A percentile compares a stretch with the other conserved stretches of the same genome.
phyloP scores from a whole-genome alignment of 2,113 vertebrate genomes.

The Paracanthobrama guichenoti region DNA sequence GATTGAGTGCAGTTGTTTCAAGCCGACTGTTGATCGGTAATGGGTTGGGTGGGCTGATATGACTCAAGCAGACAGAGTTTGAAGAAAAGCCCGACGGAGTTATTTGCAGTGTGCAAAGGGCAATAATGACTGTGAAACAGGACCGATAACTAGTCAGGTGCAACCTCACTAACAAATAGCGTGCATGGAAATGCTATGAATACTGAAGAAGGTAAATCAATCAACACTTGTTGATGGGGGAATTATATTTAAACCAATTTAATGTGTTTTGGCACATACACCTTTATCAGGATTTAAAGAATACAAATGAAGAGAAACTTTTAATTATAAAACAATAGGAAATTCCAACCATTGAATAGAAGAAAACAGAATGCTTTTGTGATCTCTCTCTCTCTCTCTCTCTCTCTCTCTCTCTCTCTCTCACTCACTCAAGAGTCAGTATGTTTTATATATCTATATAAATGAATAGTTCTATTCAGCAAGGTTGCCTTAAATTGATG shows the following conservation, averaged over 20 bases:
- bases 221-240: not conserved
- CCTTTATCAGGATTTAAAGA: not conserved
- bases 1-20: constrained; percentile 8
- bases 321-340: not conserved
- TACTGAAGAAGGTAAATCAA: not conserved
- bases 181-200: not conserved
- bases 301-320: not conserved
- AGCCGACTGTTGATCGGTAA: constrained; percentile 39
- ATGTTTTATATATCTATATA: too few relatives aligned
- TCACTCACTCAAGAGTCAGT: too few relatives aligned
- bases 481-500: too few relatives aligned
- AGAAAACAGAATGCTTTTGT: too few relatives aligned
- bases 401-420: too few relatives aligned
- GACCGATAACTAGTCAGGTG: not conserved
- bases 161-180: not conserved
- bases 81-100: not conserved
- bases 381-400: too few relatives aligned
- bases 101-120: not conserved
- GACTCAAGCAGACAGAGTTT: constrained; percentile 68
- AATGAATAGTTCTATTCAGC: too few relatives aligned
- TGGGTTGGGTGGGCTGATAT: constrained; percentile 66
- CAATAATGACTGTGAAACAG: not conserved
- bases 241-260: not conserved
- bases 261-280: constrained; percentile 3
- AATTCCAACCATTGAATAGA: not conserved